Evolutionary conservation across 2,113 vertebrate genomes (phyloP), one percentile per base, ranked within the genome.

Genomic region (Gasterosteus aculeatus): DNA sequence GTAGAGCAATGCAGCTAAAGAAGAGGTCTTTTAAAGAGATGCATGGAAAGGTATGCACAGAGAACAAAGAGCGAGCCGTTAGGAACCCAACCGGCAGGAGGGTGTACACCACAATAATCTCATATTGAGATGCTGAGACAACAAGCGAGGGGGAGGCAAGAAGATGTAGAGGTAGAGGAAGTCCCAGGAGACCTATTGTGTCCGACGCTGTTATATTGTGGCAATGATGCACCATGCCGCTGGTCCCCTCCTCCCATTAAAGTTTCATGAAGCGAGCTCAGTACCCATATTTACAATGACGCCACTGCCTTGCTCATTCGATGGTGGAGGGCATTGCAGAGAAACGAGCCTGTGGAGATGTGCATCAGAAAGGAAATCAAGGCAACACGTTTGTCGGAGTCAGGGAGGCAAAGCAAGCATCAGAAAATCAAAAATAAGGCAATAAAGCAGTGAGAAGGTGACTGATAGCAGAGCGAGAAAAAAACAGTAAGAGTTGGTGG

Each of bases 241-340:
- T 64, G 73, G 81, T 83, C 83, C 76, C 67, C 53, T 87, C 79
- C 76, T 83, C 83, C 89, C 84, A 87, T 93, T 92, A 91, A 91
- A 90, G 82, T 78, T 91, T 92, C 88, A 89, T 88, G 83, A 91
- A 84, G 77, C 88, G 69, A 85, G 80, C 78, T 90, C 85, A 87
- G 83, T 73, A 72, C 73, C 74, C 80, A 77, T 89, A 90, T 92
- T 93, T 87, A 88, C 85, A 80, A 81, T 88, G 84, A 91, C 84
- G 84, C 88, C 85, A 87, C 82, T 85, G 88, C 85, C 86, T 89
- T 86, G 89, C 88, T 88, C 76, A 85, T 87, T 81, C 73, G 79
- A 56, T 41, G 31, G 41, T 56, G 59, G 33, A 56, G 15, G 15
- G 54, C 46, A 51, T 31, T 88, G 84, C 57, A 63, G 41, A 53